Evolutionary conservation across 1,140 invertebrate genomes (phyloP), one percentile per base, ranked within the genome.

Genomic region (Araneus ventricosus): DNA sequence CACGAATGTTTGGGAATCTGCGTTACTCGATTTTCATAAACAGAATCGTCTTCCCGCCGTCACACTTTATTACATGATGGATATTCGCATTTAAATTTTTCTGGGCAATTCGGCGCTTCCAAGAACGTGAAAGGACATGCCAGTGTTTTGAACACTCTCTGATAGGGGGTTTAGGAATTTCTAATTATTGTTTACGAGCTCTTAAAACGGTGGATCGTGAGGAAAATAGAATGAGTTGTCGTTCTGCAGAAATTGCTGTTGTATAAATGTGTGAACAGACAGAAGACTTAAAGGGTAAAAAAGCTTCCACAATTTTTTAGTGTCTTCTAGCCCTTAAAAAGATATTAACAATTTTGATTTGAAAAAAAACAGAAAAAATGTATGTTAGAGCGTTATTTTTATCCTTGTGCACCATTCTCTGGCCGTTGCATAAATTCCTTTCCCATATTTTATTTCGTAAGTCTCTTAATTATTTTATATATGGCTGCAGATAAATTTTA

Each of bases 141-240:
- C 27, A 67, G 10, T 30, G 24, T 30, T 67, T 67, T 67, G 63
- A 67, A n/a, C 27, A 14, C 4, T 27, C 27, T 75, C 27, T 75
- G 67, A 75, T 75, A 20, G 70, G 70, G 5, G 70, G 30, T 37
- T 34, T 37, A 75, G 20, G 27, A 27, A 75, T 37, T 37, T 75
- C 70, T 75, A 75, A 75, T 75, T 75, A 75, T 75, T 75, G 70
- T 75, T 75, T 75, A 75, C 70, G 30, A 20, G 34, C 22, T 1
- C 6, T 37, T 37, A 75, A 34, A 27, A 61, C 59, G 59, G 24
- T 61, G 20, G 20, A 27, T 67, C 63, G 63, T 67, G 63, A 10
- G 27, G 27, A 67, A 67, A 27, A 67, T 27, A 10, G 27, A 67
- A 30, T 67, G 24, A 67, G 63, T 67, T 67, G 63, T 67, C n/a